Evolutionary conservation across 2,888 invertebrate genomes (phyloP), one percentile per base, ranked within the genome.

Genomic region (Taenaris catops): DNA sequence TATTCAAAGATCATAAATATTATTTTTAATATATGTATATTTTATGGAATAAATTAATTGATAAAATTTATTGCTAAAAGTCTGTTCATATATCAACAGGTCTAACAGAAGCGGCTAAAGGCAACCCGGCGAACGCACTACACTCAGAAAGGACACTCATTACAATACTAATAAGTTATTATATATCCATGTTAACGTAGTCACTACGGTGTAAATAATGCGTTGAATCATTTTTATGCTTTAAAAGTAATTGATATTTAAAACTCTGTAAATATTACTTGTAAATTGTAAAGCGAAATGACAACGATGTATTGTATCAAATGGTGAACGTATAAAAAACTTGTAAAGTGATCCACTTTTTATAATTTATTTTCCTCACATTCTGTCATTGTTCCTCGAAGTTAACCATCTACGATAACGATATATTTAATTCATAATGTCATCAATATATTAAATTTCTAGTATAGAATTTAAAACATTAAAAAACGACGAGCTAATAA

Each of bases 81-180:
- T n/a, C n/a, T n/a, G n/a, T n/a, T n/a, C n/a, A n/a, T n/a, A n/a
- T n/a, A n/a, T 31, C 12, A 25, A 7, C 75, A 84, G 84, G 84
- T 70, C 68, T 84, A 0, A 84, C 84, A 1, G 84, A 83, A 58
- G 71, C 72, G 0, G 81, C 80, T 0, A 84, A 83, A 50, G 79
- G 72, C 1, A 61, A 62, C 38, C 56, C 69, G 0, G 47, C 62
- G 23, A 55, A 44, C 23, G 46, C 44, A 38, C 48, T 58, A 25
- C 51, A 54, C 39, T 49, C 53, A 37, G 55, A 63, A 51, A 60
- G 63, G 51, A 67, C 55, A 25, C 47, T 72, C 41, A 53, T 73
- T 43, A 46, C 56, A 24, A 25, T 68, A 33, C 37, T 68, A 46
- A 49, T 75, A 26, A 72, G 58, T 38, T 31, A 64, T 45, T 58